These are phyloP conservation scores for Dromaius novaehollandiae DNA, from an alignment of 2,113 vertebrate genomes.

Conservation along the genomic window DNA sequence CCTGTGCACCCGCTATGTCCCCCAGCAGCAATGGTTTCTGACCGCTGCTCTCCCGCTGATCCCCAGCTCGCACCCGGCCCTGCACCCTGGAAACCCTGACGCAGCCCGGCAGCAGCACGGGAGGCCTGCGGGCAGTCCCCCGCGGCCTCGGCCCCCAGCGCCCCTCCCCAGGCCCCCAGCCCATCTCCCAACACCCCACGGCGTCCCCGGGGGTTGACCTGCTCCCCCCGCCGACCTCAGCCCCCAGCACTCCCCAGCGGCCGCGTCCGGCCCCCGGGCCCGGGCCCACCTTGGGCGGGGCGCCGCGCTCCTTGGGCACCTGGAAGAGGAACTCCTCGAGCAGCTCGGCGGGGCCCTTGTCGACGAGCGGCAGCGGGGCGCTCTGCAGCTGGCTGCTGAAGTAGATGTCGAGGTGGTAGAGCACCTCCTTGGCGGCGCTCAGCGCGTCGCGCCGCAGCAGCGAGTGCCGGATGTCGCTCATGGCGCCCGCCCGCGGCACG, in stretches of 20 bases:
- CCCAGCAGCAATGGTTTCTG: not conserved
- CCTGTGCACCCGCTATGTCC: accelerated
- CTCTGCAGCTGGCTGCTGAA: constrained; percentile 93
- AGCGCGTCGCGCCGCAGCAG: constrained; percentile 92
- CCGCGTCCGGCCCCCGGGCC: not conserved
- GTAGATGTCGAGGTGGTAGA: constrained; percentile 96
- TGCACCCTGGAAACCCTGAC: accelerated
- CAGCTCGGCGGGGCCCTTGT: constrained; percentile 86
- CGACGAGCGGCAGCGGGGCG: constrained; percentile 86
- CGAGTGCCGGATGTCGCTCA: constrained; percentile 95
- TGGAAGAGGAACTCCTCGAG: constrained; percentile 97
- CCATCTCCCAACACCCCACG: not conserved
- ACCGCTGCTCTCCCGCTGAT: not conserved
- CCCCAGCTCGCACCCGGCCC: not conserved
- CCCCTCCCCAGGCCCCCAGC: accelerated
- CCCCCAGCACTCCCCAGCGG: not conserved
- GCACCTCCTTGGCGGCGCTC: constrained; percentile 93
- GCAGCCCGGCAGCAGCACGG: not conserved
- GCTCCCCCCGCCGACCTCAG: too few species aligned
- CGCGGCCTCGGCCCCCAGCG: accelerated
- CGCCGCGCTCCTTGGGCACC: constrained; percentile 87
- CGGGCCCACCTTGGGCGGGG: constrained; percentile 82
- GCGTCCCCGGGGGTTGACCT: too few species aligned
- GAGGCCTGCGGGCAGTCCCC: not conserved
- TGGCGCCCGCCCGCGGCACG: constrained; percentile 43